These are phyloP conservation scores for Rhagoletis zephyria DNA, from an alignment of 1,140 invertebrate genomes.

Conservation along the genomic window DNA sequence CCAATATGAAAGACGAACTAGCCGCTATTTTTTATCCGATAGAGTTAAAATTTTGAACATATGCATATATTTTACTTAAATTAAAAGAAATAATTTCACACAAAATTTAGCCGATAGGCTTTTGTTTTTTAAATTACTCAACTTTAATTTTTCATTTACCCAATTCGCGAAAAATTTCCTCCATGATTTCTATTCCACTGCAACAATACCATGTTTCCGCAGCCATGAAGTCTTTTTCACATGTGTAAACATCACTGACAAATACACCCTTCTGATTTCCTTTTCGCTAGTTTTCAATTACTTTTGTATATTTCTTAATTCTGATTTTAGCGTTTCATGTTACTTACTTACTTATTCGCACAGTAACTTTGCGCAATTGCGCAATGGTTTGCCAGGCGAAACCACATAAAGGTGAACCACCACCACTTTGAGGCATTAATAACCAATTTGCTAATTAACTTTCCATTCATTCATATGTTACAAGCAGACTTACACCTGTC, in stretches of 20 bases:
- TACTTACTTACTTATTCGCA: neutral
- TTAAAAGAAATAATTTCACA: too few species aligned
- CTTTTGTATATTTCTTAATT: slow-evolving; percentile 5
- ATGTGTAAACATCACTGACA: neutral
- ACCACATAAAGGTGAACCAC: neutral
- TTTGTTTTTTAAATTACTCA: too few species aligned
- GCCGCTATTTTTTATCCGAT: too few species aligned
- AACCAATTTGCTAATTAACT: slow-evolving; percentile 51
- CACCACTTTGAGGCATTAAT: neutral
- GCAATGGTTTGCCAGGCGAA: neutral
- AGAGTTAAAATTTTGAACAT: too few species aligned
- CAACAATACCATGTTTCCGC: too few species aligned
- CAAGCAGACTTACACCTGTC: slow-evolving; percentile 17
- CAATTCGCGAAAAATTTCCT: too few species aligned
- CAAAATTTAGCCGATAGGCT: too few species aligned
- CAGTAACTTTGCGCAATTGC: neutral
- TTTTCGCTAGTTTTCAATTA: slow-evolving; percentile 21
- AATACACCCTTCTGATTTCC: neutral
- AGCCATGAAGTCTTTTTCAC: too few species aligned
- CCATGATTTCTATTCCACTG: too few species aligned
- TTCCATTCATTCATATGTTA: slow-evolving; percentile 5
- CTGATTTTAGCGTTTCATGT: neutral
- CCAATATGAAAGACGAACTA: too few species aligned
- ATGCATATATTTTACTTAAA: too few species aligned
- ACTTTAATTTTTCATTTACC: too few species aligned